Conservation (phyloP, 2,113 vertebrate species). For the Ceratotherium simum region DNA sequence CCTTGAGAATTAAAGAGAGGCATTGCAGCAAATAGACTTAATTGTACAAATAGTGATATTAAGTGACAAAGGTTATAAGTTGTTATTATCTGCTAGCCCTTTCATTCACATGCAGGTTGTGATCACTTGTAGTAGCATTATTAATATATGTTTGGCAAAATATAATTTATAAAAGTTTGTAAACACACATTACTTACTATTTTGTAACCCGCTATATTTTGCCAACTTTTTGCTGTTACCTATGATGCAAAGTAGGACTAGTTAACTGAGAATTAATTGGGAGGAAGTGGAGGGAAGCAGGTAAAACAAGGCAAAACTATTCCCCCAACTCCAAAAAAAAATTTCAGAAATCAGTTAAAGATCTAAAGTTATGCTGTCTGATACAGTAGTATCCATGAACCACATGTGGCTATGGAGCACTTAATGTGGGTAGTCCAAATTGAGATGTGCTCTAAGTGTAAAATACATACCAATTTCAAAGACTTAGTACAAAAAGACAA, state of each 20-base stretch:
- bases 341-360: neutral
- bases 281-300: neutral
- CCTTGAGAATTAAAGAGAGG: conserved; percentile 7
- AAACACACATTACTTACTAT: neutral
- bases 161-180: neutral
- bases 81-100: neutral
- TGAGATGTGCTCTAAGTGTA: neutral
- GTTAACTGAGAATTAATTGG: neutral
- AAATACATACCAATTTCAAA: neutral
- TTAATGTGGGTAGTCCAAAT: neutral
- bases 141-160: conserved; percentile 9
- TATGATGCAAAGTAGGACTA: neutral
- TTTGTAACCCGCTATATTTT: neutral
- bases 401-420: neutral
- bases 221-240: neutral
- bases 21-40: neutral
- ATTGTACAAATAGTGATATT: neutral
- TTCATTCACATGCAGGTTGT: neutral
- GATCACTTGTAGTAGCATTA: neutral
- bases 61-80: neutral
- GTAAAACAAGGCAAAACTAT: neutral
- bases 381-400: neutral
- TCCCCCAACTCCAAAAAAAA: neutral
- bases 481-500: neutral
- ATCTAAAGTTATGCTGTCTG: neutral